phyloP scores from a whole-genome alignment of 2,113 vertebrate genomes.

The Varanus salvator region DNA sequence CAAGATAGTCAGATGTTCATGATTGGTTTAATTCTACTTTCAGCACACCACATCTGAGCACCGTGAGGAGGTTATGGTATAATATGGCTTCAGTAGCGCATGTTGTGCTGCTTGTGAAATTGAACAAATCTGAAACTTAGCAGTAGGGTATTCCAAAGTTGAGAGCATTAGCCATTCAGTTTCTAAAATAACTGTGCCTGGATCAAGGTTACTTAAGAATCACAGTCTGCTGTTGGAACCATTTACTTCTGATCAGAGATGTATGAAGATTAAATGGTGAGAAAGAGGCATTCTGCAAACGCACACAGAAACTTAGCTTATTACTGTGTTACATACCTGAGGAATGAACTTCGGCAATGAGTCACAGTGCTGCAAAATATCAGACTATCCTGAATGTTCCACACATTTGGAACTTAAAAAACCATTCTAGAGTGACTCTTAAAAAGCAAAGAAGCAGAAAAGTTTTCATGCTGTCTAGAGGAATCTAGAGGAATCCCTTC shows the following conservation, averaged over 20 bases:
- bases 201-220: neutral
- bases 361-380: neutral
- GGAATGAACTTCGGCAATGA: neutral
- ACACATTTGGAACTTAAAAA: neutral
- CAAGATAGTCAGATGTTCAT: neutral
- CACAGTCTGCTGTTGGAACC: neutral
- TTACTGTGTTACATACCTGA: neutral
- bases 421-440: neutral
- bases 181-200: neutral
- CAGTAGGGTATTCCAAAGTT: neutral
- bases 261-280: neutral
- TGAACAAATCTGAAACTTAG: neutral
- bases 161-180: neutral
- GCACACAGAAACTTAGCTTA: neutral
- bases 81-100: neutral
- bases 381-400: neutral
- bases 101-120: neutral
- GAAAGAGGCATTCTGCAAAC: neutral
- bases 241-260: neutral
- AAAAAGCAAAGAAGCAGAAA: neutral
- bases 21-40: neutral
- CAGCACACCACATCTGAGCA: neutral
- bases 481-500: too few relatives aligned
- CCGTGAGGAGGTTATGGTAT: neutral
- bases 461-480: neutral